These are phyloP conservation scores for Brotula barbata DNA, from an alignment of 2,797 vertebrate genomes.

Conservation along the genomic window DNA sequence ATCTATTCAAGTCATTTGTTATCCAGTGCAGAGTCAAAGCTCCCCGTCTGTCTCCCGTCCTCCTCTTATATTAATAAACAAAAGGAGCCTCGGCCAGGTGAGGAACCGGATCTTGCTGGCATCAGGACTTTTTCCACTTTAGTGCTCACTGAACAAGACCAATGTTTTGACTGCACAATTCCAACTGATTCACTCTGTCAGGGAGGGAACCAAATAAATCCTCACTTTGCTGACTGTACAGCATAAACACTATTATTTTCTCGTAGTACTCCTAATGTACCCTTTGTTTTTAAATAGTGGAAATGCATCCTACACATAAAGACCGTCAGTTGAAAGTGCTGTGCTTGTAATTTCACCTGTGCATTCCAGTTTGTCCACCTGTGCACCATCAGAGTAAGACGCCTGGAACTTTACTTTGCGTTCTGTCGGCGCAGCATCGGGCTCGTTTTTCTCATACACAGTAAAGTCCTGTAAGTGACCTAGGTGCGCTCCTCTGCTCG, in stretches of 20 bases:
- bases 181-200: conserved; percentile 14
- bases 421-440: conserved; percentile 44
- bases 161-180: conserved; percentile 43
- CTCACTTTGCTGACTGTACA: neutral
- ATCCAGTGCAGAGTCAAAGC: conserved; percentile 41
- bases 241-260: neutral
- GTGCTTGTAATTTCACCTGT: conserved; percentile 2
- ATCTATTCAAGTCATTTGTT: too few relatives aligned
- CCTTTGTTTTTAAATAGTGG: neutral
- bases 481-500: conserved; percentile 36
- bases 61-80: conserved; percentile 50
- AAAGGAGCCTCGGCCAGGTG: conserved; percentile 16
- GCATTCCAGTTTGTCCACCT: conserved; percentile 14
- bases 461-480: conserved; percentile 58
- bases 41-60: too few relatives aligned
- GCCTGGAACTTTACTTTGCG: conserved; percentile 32
- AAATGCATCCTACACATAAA: conserved; percentile 6
- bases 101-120: too few relatives aligned
- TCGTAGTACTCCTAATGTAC: neutral
- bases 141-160: conserved; percentile 40
- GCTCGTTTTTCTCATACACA: conserved; percentile 62
- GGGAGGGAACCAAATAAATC: conserved; percentile 18
- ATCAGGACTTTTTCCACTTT: too few relatives aligned
- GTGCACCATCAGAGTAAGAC: neutral
- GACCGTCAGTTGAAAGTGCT: conserved; percentile 24